Evolutionary conservation across 2,113 vertebrate genomes (phyloP).

Genomic region (Nematolebias whitei): DNA sequence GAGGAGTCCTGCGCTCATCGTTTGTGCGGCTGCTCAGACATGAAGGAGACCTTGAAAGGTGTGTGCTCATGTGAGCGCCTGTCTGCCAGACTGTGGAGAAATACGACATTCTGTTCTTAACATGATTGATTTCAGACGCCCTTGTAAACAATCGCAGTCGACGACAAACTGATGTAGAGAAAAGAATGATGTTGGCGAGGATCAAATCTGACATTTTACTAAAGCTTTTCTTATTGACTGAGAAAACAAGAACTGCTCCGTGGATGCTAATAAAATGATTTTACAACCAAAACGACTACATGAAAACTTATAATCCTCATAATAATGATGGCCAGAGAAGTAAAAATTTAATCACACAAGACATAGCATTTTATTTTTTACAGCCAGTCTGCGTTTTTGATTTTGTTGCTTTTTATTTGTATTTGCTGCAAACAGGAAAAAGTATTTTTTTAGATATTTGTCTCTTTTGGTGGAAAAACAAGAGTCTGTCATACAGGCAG

Average conservation of each 20-base stretch:
- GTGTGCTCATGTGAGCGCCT: slow-evolving; percentile 26
- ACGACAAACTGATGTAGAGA: slow-evolving; percentile 33
- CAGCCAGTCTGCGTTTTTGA: neutral
- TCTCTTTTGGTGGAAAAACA: neutral
- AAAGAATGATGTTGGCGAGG: slow-evolving; percentile 14
- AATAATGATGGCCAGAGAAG: neutral
- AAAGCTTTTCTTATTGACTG: neutral
- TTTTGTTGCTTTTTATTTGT: neutral
- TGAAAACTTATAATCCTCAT: neutral
- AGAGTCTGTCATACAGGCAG: too few species aligned
- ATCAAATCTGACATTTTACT: slow-evolving; percentile 21
- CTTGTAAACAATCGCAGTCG: slow-evolving; percentile 63
- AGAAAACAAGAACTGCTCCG: slow-evolving; percentile 1
- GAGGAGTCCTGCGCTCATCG: slow-evolving; percentile 71
- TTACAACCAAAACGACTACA: neutral
- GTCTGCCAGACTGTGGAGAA: slow-evolving; percentile 57
- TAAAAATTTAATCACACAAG: neutral
- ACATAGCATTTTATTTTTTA: neutral
- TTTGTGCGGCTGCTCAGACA: slow-evolving; percentile 68
- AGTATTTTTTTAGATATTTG: neutral
- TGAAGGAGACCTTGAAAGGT: slow-evolving; percentile 77
- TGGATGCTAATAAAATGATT: neutral
- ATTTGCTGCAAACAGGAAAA: slow-evolving; percentile 1
- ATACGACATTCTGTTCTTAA: slow-evolving; percentile 51
- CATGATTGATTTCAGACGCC: slow-evolving; percentile 60